Evolutionary conservation across 2,113 vertebrate species (phyloP), one percentile per base, ranked within the genome.

Genomic region (Elanoides forficatus): DNA sequence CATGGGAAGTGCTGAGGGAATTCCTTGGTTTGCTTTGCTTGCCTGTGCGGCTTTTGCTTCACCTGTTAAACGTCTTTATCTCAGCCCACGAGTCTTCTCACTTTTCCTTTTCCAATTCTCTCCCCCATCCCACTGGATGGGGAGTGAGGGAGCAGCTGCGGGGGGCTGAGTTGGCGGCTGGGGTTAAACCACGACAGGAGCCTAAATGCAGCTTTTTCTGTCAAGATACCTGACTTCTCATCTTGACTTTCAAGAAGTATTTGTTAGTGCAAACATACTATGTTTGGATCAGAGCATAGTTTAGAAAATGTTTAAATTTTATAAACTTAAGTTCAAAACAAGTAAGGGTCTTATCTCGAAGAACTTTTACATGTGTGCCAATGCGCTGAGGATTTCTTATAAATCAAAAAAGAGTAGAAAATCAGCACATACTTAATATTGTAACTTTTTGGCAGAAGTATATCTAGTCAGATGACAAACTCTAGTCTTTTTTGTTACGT

Each of bases 1-100:
- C 6, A 3, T 0, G 52, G 52, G 52, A 7, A 53, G 52, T 2
- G 52, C 1, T 0, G 52, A 53, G 27, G 2, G 52, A 5, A 53
- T 53, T 4, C 52, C 27, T 29, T 18, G 52, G 7, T 53, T 53
- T 53, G 27, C 52, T 53, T 53, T 11, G 52, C 52, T 53, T 53
- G 52, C 1, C 10, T 10, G 4, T 0, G 10, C 1, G 9, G 50
- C 50, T 16, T 27, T 27, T 52, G 26, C 50, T 52, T 52, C 8
- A 27, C 15, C 50, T 52, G 3, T 52, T 52, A 27, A 10, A 10
- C 5, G 15, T 52, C 50, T 52, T 52, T 52, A 16, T 10, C 50
- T 52, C 26, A 52, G 8, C 15, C 50, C 50, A 52, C 2, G 15
- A 52, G 50, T 27, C 27, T 52, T 27, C 50, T 52, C 26, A 52